Percentiles rank a stretch among this genome's conserved stretches.
phyloP scores from a whole-genome alignment of 2,888 invertebrate genomes.

The Rhaphigaster nebulosa region DNA sequence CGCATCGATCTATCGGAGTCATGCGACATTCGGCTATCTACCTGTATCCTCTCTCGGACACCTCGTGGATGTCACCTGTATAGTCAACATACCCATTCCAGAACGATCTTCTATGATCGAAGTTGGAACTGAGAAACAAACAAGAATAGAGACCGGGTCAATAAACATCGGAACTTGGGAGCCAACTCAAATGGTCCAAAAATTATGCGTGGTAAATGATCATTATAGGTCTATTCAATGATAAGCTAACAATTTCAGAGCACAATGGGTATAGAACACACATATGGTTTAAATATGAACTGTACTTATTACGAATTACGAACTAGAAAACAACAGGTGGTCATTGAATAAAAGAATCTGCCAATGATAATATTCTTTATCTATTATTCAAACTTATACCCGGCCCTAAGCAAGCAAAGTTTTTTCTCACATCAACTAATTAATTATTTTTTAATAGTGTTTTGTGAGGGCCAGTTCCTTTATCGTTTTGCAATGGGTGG shows the following conservation, averaged over 20 bases:
- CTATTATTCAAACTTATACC: not conserved
- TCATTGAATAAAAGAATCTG: not conserved
- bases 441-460: not conserved
- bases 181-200: not conserved
- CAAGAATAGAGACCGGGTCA: too few relatives aligned
- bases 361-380: not conserved
- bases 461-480: not conserved
- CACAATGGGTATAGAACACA: too few relatives aligned
- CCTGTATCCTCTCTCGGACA: not conserved
- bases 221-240: too few relatives aligned
- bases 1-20: slow-evolving; percentile 42
- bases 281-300: not conserved
- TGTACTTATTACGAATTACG: too few relatives aligned
- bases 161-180: not conserved
- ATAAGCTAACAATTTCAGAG: too few relatives aligned
- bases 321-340: not conserved
- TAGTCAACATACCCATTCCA: not conserved
- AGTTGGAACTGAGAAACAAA: not conserved
- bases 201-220: not conserved
- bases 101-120: too few relatives aligned
- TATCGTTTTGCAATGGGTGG: not conserved
- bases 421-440: not conserved
- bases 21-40: slow-evolving; percentile 28
- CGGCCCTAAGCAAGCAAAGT: not conserved
- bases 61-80: not conserved